Evolutionary conservation across 2,888 invertebrate genomes (phyloP), one percentile per base, ranked within the genome.

Genomic region (Perdita meconis): DNA sequence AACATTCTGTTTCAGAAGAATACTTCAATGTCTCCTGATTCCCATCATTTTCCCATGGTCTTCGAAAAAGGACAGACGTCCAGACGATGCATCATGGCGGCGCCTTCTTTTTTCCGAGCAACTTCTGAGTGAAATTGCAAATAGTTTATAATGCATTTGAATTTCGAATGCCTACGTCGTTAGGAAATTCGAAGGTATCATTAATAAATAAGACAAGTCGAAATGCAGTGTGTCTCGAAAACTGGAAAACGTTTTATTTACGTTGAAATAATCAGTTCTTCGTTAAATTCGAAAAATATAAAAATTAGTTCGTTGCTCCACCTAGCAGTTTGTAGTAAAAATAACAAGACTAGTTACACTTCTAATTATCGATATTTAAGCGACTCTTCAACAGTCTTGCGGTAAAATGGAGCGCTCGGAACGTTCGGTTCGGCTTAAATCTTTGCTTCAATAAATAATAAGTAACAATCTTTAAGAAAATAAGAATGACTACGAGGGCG

Each of bases 401-500:
- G 53, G 96, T 94, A 80, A 96, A 94, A 85, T 95, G 95, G 40
- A 96, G 93, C 1, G 96, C 95, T 69, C 95, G 94, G 90, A 96
- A 96, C 0, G 96, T 95, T 87, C 95, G 95, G 86, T 95, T 95
- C 0, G 96, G 96, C 1, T 95, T 95, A 12, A 97, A 91, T 26
- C 97, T 93, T 88, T 96, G 95, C 68, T 95, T 93, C 13, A 97
- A 93, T 79, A 97, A 92, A 89, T 97, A 96, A 92, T 96, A 97
- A 0, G 95, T 94, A 0, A 94, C 91, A 0, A 94, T 90, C 81
- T 96, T 95, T 90, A 96, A 95, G 0, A 94, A 79, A 0, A 96
- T 56, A 26, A 95, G 93, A 88, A 95, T 95, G 0, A 92, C 79
- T 0, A 94, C 67, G n/a, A 97, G 92, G 2, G 95, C 95, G 0